Evolutionary conservation across 1,140 invertebrate species (phyloP).

Genomic region (Drosophila equinoxialis): DNA sequence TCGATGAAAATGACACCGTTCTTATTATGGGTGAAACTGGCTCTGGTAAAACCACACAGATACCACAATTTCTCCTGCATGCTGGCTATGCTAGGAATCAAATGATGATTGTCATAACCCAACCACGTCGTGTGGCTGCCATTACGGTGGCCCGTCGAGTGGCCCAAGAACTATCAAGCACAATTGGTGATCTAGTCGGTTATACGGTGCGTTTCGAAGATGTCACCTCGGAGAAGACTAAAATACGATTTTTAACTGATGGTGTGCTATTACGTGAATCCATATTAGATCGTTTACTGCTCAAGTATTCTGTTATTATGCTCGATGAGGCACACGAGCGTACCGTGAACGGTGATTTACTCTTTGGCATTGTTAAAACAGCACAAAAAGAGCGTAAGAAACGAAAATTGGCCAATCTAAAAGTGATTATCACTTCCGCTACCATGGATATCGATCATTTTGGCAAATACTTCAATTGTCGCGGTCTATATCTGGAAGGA

Average conservation of each 20-base stretch:
- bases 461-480: conserved; percentile 93
- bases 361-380: conserved; percentile 92
- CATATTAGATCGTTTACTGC: conserved; percentile 87
- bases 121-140: conserved; percentile 96
- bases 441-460: conserved; percentile 98
- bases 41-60: conserved; percentile 95
- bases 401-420: conserved; percentile 86
- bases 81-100: conserved; percentile 84
- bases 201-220: conserved; percentile 97
- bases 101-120: conserved; percentile 92
- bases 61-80: conserved; percentile 91
- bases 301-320: conserved; percentile 92
- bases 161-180: conserved; percentile 89
- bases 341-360: conserved; percentile 96
- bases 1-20: conserved; percentile 84
- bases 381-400: conserved; percentile 89
- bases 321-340: conserved; percentile 99
- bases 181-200: conserved; percentile 85
- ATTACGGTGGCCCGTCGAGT: conserved; percentile 95
- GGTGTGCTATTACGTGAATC: conserved; percentile 95
- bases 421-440: conserved; percentile 95
- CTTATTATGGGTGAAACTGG: conserved; percentile 95
- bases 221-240: conserved; percentile 87
- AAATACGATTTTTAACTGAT: conserved; percentile 94
- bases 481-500: conserved; percentile 95